Percentiles rank a stretch among this genome's conserved stretches.
These are phyloP conservation scores for Pristionchus mayeri DNA, from an alignment of 2,888 invertebrate genomes.

Conservation along the genomic window DNA sequence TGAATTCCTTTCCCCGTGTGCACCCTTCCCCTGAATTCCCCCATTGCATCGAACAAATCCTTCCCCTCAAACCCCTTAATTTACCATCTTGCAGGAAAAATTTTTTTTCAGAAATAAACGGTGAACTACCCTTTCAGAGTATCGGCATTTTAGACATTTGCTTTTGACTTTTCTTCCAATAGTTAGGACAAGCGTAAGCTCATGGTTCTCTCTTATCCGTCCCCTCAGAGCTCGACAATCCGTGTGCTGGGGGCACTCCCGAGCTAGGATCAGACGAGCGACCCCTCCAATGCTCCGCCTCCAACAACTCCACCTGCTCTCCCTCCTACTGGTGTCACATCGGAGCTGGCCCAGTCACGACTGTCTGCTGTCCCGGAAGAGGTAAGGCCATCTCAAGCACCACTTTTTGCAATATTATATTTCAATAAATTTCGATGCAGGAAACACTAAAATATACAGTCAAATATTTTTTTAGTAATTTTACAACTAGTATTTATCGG, in stretches of 20 bases:
- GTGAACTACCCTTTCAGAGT: no score
- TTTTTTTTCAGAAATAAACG: background rate
- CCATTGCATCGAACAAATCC: no score
- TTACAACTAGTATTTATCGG: no score
- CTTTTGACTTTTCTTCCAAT: background rate
- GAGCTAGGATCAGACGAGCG: slow-evolving; percentile 64
- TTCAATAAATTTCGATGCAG: no score
- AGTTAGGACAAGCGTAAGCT: no score
- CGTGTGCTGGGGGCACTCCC: slow-evolving; percentile 73
- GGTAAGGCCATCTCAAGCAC: slow-evolving; percentile 53
- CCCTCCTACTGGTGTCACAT: slow-evolving; percentile 74
- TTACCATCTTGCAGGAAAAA: no score
- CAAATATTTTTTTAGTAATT: no score
- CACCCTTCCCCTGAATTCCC: no score
- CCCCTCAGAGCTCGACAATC: slow-evolving; percentile 75
- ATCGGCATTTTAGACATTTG: background rate
- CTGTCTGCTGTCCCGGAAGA: slow-evolving; percentile 76
- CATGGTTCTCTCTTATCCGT: no score
- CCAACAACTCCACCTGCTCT: slow-evolving; percentile 61
- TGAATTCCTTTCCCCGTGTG: no score
- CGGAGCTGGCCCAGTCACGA: slow-evolving; percentile 72
- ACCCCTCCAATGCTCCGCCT: slow-evolving; percentile 65
- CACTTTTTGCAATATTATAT: no score
- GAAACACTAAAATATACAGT: no score
- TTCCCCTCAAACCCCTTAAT: background rate